Conservation (phyloP, 2,113 vertebrate species). For the Mirza zaza region DNA sequence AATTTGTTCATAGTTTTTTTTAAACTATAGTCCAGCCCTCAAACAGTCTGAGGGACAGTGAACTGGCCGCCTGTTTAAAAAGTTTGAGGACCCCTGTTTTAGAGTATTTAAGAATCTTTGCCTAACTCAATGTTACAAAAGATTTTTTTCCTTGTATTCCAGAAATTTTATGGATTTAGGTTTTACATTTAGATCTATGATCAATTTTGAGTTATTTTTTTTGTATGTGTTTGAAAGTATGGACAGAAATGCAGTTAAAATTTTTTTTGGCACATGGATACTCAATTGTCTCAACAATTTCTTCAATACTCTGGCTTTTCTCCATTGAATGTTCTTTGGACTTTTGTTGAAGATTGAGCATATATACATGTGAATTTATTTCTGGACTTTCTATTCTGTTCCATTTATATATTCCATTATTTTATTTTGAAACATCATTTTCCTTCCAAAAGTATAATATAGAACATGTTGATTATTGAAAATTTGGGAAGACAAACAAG, state of each 20-base stretch:
- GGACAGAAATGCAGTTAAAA: not conserved
- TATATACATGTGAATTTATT: not conserved
- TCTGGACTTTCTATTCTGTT: not conserved
- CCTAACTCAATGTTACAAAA: not conserved
- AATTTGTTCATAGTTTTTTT: too few relatives aligned
- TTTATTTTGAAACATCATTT: conserved; percentile 17
- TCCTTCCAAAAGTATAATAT: not conserved
- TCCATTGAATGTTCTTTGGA: not conserved
- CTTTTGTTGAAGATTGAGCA: not conserved
- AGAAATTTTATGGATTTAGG: not conserved
- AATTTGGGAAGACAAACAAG: not conserved
- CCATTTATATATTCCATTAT: not conserved
- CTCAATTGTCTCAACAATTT: not conserved
- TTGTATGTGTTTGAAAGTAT: not conserved
- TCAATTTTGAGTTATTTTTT: not conserved
- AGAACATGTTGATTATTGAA: not conserved
- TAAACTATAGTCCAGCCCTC: too few relatives aligned
- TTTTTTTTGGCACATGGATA: not conserved
- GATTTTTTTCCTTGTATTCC: not conserved
- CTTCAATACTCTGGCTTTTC: not conserved
- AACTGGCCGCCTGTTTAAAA: too few relatives aligned
- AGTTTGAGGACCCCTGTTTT: not conserved
- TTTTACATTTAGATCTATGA: not conserved
- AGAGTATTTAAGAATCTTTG: not conserved
- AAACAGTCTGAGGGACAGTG: too few relatives aligned